A percentile compares a stretch with the other conserved stretches of the same genome.
These are phyloP conservation scores for Lucifuga dentata DNA, from an alignment of 2,113 vertebrate species.

Conservation along the genomic window DNA sequence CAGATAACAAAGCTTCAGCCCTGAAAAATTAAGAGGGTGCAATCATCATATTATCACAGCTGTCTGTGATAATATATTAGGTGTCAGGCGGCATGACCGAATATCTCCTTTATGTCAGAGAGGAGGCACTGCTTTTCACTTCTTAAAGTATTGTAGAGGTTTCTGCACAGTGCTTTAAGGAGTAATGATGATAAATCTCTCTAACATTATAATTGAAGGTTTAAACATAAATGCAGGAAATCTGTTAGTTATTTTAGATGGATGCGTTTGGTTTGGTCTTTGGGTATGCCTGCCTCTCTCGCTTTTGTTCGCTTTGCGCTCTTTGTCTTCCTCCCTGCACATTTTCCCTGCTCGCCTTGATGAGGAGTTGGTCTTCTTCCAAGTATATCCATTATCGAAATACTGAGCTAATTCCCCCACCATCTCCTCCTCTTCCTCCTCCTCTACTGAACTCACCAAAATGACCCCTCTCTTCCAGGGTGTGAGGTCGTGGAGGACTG, in stretches of 20 bases:
- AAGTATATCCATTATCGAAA: conserved; percentile 67
- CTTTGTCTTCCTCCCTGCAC: conserved; percentile 50
- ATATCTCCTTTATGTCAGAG: not conserved
- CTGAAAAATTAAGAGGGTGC: conserved; percentile 41
- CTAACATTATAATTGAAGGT: not conserved
- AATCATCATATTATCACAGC: too few species aligned
- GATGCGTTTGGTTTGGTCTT: conserved; percentile 17
- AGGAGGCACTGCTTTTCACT: conserved; percentile 3
- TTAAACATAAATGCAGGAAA: not conserved
- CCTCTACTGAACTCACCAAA: conserved; percentile 15
- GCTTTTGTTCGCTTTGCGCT: conserved; percentile 40
- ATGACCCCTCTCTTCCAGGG: conserved; percentile 26
- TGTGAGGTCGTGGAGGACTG: conserved; percentile 29
- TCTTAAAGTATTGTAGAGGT: not conserved
- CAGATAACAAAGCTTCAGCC: conserved; percentile 50
- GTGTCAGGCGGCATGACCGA: conserved; percentile 13
- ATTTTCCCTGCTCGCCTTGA: conserved; percentile 10
- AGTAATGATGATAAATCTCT: not conserved
- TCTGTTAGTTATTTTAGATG: conserved; percentile 1
- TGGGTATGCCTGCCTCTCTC: conserved; percentile 43
- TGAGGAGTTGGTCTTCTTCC: conserved; percentile 64
- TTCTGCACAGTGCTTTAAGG: too few species aligned
- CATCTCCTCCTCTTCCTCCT: conserved; percentile 23
- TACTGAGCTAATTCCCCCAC: conserved; percentile 60
- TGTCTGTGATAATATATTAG: conserved; percentile 14